phyloP scores from a whole-genome alignment of 2,888 invertebrate genomes.

The Eristalis intricaria region DNA sequence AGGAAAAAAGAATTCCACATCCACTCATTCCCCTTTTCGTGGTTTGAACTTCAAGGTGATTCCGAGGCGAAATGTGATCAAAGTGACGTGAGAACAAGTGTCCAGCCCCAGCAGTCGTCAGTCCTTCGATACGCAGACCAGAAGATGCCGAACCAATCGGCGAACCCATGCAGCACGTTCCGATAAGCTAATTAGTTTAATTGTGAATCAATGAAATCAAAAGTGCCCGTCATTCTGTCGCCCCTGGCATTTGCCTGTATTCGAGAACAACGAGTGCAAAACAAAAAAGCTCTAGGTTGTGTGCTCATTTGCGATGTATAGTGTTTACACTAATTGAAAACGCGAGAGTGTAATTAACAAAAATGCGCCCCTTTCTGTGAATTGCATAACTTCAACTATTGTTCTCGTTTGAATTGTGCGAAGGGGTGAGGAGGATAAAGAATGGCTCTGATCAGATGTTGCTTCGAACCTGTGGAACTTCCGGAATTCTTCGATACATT shows the following conservation, averaged over 20 bases:
- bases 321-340: constrained; percentile 6
- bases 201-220: constrained; percentile 18
- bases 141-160: neutral
- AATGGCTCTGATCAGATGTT: constrained; percentile 85
- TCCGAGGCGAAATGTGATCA: constrained; percentile 1
- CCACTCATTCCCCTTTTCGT: neutral
- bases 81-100: neutral
- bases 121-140: no score
- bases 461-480: constrained; percentile 89
- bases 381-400: constrained; percentile 1
- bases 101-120: neutral
- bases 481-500: constrained; percentile 89
- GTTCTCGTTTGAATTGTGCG: neutral
- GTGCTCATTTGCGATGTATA: constrained; percentile 15
- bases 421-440: neutral
- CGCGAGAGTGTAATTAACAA: constrained; percentile 21
- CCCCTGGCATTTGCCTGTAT: constrained; percentile 37
- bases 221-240: constrained; percentile 2
- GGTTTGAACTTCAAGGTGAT: neutral
- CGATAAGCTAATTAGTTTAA: constrained; percentile 38
- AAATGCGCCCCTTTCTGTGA: neutral
- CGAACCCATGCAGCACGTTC: neutral
- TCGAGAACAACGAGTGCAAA: constrained; percentile 5
- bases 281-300: constrained; percentile 13
- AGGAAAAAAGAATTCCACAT: neutral